Conservation (phyloP, 1,140 invertebrate genomes). For the Ceratina japonica region DNA sequence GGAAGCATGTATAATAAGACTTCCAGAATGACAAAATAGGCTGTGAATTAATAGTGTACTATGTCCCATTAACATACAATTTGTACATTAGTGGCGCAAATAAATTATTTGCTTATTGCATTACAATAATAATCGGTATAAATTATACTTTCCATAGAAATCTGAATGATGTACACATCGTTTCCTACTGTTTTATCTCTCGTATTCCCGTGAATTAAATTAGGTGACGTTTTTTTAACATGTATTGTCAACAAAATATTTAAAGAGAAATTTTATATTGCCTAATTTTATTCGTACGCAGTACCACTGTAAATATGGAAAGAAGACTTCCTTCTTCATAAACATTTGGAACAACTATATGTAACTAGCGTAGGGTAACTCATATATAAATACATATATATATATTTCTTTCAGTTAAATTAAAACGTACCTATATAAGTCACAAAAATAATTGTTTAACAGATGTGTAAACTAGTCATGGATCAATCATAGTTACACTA, state of each 20-base stretch:
- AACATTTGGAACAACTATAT: background rate
- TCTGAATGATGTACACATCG: background rate
- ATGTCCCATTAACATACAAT: background rate
- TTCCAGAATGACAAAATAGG: constrained; percentile 45
- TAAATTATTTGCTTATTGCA: background rate
- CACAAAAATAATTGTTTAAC: background rate
- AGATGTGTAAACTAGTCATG: constrained; percentile 19
- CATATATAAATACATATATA: constrained; percentile 10
- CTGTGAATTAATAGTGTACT: constrained; percentile 46
- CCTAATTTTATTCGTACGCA: background rate
- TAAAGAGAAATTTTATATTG: background rate
- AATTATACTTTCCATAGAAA: background rate
- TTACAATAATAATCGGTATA: background rate
- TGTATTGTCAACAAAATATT: background rate
- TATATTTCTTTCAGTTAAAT: constrained; percentile 26
- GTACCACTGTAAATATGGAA: constrained; percentile 11
- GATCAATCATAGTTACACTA: constrained; percentile 15
- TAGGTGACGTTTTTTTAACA: background rate
- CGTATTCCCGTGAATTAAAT: background rate
- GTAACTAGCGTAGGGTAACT: background rate
- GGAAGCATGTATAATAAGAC: constrained; percentile 30
- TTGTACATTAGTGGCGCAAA: background rate
- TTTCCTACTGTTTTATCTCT: background rate
- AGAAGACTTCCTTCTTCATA: background rate
- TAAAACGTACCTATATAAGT: constrained; percentile 10